Conservation (phyloP, 2,888 invertebrate species). For the Meliscaeva auricollis region DNA sequence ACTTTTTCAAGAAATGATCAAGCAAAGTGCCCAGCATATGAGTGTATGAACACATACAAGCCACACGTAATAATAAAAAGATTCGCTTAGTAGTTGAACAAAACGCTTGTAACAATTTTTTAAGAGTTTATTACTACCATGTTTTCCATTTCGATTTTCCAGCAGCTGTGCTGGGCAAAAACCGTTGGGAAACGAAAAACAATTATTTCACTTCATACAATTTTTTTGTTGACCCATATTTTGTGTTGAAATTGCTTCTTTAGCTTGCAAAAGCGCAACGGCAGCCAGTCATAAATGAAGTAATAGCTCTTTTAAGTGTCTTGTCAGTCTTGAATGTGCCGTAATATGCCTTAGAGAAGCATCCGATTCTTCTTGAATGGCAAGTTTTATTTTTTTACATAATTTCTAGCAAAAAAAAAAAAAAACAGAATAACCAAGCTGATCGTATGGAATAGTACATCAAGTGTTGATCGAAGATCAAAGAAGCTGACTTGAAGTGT, state of each 20-base stretch:
- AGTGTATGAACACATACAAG: too few species aligned
- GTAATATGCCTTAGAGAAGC: slow-evolving; percentile 12
- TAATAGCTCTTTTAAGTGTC: slow-evolving; percentile 43
- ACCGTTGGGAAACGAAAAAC: slow-evolving; percentile 40
- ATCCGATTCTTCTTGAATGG: slow-evolving; percentile 18
- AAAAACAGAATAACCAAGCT: slow-evolving; percentile 10
- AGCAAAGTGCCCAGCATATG: too few species aligned
- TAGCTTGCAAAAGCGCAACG: not conserved
- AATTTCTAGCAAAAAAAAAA: not conserved
- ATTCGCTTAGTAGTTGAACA: too few species aligned
- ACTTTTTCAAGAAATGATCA: too few species aligned
- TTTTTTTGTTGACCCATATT: slow-evolving; percentile 55
- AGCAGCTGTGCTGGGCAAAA: slow-evolving; percentile 26
- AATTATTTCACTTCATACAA: slow-evolving; percentile 7
- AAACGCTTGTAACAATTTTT: slow-evolving; percentile 34
- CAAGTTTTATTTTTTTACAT: slow-evolving; percentile 12
- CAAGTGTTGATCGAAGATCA: slow-evolving; percentile 50
- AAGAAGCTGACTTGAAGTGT: slow-evolving; percentile 55
- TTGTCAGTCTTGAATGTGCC: slow-evolving; percentile 1
- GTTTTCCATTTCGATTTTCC: not conserved
- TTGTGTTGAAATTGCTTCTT: slow-evolving; percentile 11
- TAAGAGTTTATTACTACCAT: slow-evolving; percentile 2
- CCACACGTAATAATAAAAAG: too few species aligned
- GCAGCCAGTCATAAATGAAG: slow-evolving; percentile 43
- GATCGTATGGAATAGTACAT: slow-evolving; percentile 22